Evolutionary conservation across 2,113 vertebrate species (phyloP).

Genomic region (Eubucco bourcierii): DNA sequence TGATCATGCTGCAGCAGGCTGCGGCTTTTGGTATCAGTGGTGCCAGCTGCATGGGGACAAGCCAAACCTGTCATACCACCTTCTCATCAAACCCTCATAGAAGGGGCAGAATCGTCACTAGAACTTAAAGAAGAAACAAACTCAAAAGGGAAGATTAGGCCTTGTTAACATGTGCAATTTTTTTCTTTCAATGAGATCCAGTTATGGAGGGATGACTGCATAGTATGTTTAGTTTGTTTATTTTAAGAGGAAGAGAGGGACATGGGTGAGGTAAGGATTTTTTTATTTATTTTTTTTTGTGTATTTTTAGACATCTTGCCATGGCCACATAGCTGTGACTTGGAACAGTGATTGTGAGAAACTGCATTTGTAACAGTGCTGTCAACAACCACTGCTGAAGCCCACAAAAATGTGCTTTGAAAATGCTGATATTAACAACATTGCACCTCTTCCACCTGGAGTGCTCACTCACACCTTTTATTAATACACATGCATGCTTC

Average conservation of each 20-base stretch:
- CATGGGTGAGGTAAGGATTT: neutral
- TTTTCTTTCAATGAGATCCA: slow-evolving; percentile 55
- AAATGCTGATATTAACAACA: neutral
- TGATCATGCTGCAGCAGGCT: slow-evolving; percentile 77
- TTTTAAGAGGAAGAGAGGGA: rapidly evolving
- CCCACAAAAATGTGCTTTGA: neutral
- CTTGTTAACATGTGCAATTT: slow-evolving; percentile 79
- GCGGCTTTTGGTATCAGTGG: slow-evolving; percentile 74
- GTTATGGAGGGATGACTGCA: neutral
- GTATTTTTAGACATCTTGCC: neutral
- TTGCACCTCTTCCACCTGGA: neutral
- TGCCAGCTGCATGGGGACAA: slow-evolving; percentile 82
- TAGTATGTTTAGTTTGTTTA: neutral
- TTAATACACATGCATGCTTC: neutral
- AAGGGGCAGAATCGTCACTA: slow-evolving; percentile 35
- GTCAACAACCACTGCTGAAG: neutral
- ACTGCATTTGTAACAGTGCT: neutral
- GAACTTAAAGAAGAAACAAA: slow-evolving; percentile 85
- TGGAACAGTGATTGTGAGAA: neutral
- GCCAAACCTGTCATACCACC: slow-evolving; percentile 87
- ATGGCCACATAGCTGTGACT: rapidly evolving
- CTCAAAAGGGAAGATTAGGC: slow-evolving; percentile 85
- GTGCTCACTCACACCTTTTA: neutral
- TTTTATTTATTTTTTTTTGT: neutral
- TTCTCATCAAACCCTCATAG: slow-evolving; percentile 85